Conservation (phyloP, 2,113 vertebrate species). For the Craseonycteris thonglongyai region DNA sequence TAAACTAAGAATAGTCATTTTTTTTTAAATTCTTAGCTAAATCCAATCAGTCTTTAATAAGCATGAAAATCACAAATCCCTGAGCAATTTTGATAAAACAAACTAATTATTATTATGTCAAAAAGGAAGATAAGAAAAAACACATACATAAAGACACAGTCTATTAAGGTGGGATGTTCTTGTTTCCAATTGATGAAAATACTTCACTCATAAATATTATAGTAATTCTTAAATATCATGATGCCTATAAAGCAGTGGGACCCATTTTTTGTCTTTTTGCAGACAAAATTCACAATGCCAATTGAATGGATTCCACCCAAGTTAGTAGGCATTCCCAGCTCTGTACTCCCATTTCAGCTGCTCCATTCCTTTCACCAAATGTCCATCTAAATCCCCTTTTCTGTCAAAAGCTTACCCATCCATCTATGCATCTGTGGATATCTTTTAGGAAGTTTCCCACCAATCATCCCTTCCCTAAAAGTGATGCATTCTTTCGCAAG, state of each 20-base stretch:
- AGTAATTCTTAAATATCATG: background rate
- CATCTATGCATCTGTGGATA: background rate
- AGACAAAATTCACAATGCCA: background rate
- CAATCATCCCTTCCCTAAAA: background rate
- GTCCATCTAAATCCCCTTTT: rapidly evolving
- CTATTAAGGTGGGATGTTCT: background rate
- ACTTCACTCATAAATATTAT: background rate
- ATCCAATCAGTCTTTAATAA: background rate
- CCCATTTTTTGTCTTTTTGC: background rate
- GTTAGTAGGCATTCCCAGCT: background rate
- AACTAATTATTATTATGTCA: background rate
- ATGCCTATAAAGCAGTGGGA: background rate
- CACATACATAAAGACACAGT: background rate
- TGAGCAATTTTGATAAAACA: background rate
- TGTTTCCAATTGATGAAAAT: background rate
- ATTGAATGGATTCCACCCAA: background rate
- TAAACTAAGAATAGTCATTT: background rate
- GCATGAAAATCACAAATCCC: background rate
- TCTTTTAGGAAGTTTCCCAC: background rate
- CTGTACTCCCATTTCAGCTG: background rate
- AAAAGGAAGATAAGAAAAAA: background rate
- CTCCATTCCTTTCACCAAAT: background rate
- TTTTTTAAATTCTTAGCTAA: background rate
- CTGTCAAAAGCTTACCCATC: background rate
- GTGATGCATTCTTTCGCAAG: background rate